Percentiles rank a stretch among this genome's conserved stretches.
Evolutionary conservation across 2,888 invertebrate genomes (phyloP).

Genomic region (Cataglyphis albicans): DNA sequence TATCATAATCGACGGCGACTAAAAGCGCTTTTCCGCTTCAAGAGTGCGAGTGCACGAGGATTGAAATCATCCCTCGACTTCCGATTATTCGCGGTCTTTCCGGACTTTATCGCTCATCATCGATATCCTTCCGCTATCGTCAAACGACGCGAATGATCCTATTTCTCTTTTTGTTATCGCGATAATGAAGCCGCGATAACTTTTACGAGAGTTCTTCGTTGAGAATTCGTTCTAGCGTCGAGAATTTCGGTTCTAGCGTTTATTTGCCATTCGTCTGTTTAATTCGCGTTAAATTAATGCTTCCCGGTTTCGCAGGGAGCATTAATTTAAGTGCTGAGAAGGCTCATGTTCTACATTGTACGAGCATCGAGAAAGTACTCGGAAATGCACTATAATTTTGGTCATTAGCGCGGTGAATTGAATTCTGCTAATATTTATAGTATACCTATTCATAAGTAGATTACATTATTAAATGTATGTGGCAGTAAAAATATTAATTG

Average conservation of each 20-base stretch:
- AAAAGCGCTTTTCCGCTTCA: constrained; percentile 62
- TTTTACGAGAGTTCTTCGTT: constrained; percentile 38
- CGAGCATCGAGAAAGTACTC: not conserved
- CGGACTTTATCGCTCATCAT: constrained; percentile 25
- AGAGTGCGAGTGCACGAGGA: constrained; percentile 11
- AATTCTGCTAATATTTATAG: not conserved
- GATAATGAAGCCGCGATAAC: constrained; percentile 48
- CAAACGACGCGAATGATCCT: not conserved
- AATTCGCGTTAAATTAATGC: constrained; percentile 38
- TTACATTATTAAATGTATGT: not conserved
- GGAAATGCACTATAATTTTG: not conserved
- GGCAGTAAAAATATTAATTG: not conserved
- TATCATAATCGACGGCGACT: constrained; percentile 56
- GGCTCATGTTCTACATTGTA: not conserved
- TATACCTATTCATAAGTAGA: not conserved
- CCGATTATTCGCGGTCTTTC: constrained; percentile 3
- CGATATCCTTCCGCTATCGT: constrained; percentile 4
- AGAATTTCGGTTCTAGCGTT: constrained; percentile 16
- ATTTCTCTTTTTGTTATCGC: too few species aligned
- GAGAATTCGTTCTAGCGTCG: constrained; percentile 6
- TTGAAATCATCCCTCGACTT: constrained; percentile 11
- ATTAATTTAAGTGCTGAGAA: constrained; percentile 10
- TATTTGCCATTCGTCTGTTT: constrained; percentile 16
- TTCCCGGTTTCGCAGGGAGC: not conserved
- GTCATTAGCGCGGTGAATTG: not conserved